Conservation (phyloP, 2,113 vertebrate species). For the Argyrosomus japonicus region DNA sequence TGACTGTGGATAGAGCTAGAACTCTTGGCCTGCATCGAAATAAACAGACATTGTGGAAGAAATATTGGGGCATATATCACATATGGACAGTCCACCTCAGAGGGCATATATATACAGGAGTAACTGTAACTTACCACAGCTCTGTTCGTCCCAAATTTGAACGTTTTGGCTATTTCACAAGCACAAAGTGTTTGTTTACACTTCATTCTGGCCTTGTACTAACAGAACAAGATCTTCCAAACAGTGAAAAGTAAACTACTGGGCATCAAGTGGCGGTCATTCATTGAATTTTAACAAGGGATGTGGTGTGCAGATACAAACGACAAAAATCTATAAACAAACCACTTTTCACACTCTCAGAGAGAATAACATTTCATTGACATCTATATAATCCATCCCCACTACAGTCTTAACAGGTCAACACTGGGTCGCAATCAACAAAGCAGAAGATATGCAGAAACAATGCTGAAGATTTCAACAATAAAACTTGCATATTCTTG, state of each 20-base stretch:
- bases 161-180: background rate
- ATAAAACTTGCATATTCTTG: background rate
- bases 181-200: slow-evolving; percentile 22
- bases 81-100: background rate
- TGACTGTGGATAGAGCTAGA: background rate
- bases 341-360: background rate
- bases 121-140: slow-evolving; percentile 14
- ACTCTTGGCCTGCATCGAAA: background rate
- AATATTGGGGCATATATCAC: background rate
- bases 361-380: background rate
- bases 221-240: slow-evolving; percentile 6
- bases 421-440: background rate
- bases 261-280: background rate
- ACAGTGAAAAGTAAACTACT: slow-evolving; percentile 6
- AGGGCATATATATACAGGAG: background rate
- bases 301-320: slow-evolving; percentile 7
- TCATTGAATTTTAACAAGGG: slow-evolving; percentile 24
- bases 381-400: background rate
- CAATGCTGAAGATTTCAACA: background rate
- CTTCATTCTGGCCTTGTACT: background rate
- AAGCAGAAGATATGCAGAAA: background rate
- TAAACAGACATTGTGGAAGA: background rate
- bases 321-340: background rate
- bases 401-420: background rate
- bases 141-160: background rate